phyloP scores from a whole-genome alignment of 2,797 vertebrate genomes.

The Apogon talboti region DNA sequence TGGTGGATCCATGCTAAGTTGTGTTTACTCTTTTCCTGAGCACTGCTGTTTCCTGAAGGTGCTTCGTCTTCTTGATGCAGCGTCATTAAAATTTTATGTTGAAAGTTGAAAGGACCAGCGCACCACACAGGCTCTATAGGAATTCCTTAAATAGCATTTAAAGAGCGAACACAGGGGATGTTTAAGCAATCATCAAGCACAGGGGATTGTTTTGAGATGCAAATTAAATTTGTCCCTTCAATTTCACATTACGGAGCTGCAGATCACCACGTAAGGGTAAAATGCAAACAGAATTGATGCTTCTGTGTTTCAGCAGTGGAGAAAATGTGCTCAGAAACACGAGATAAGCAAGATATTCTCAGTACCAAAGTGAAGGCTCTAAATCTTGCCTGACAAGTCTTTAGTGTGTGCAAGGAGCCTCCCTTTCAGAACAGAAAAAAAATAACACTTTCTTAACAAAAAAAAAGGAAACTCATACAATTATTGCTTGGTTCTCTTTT shows the following conservation, averaged over 20 bases:
- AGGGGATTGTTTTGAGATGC: slow-evolving; percentile 27
- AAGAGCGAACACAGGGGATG: slow-evolving; percentile 17
- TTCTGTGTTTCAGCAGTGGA: slow-evolving; percentile 9
- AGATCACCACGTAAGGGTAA: slow-evolving; percentile 19
- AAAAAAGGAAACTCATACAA: slow-evolving; percentile 11
- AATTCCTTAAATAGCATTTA: slow-evolving; percentile 38
- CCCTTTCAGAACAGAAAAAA: slow-evolving; percentile 20
- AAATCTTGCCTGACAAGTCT: slow-evolving; percentile 30
- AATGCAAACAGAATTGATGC: not conserved
- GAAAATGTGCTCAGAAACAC: slow-evolving; percentile 19
- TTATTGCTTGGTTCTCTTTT: slow-evolving; percentile 16
- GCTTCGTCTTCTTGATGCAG: slow-evolving; percentile 35
- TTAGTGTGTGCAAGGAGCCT: slow-evolving; percentile 17
- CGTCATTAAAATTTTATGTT: slow-evolving; percentile 42
- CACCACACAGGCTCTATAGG: no score
- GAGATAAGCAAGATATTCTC: slow-evolving; percentile 26
- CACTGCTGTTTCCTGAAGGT: slow-evolving; percentile 40
- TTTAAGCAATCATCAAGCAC: slow-evolving; percentile 33
- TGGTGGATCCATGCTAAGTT: not conserved
- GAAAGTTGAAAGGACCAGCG: slow-evolving; percentile 44
- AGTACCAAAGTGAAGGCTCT: slow-evolving; percentile 18
- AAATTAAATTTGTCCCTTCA: slow-evolving; percentile 39
- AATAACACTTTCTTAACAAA: slow-evolving; percentile 10
- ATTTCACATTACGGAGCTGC: slow-evolving; percentile 7
- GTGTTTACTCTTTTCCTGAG: slow-evolving; percentile 1